These are phyloP conservation scores for Gopherus flavomarginatus DNA, from an alignment of 2,113 vertebrate species.

Conservation along the genomic window DNA sequence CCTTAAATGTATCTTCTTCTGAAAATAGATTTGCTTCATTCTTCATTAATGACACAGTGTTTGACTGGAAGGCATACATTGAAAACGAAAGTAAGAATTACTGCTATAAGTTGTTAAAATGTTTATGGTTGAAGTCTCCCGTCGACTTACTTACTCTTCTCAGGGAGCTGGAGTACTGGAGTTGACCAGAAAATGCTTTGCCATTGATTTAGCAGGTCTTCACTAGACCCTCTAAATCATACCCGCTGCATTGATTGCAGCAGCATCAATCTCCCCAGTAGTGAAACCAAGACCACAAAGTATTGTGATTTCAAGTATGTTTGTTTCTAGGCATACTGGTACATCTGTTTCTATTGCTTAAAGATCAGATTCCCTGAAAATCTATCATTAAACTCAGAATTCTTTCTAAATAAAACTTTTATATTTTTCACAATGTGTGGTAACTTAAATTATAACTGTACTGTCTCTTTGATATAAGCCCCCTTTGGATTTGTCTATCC, in stretches of 20 bases:
- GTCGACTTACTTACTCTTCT: too few species aligned
- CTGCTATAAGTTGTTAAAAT: background rate
- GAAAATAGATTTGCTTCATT: slow-evolving; percentile 11
- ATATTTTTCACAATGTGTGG: background rate
- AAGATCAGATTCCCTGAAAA: background rate
- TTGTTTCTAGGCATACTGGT: background rate
- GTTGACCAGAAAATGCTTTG: too few species aligned
- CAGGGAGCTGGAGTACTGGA: too few species aligned
- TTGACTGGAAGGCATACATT: slow-evolving; percentile 67
- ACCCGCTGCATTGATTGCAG: too few species aligned
- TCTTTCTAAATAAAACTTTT: background rate
- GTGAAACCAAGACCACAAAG: too few species aligned
- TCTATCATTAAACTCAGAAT: background rate
- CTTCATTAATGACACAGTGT: slow-evolving; percentile 42
- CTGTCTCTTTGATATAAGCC: background rate
- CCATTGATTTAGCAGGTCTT: too few species aligned
- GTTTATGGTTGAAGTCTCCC: background rate
- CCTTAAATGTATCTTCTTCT: slow-evolving; percentile 35
- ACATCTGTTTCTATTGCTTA: too few species aligned
- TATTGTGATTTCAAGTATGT: background rate
- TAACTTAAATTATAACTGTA: background rate
- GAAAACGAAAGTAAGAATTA: slow-evolving; percentile 61
- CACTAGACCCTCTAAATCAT: too few species aligned
- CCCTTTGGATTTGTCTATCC: background rate
- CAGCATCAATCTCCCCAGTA: too few species aligned